Conservation (phyloP, 2,797 vertebrate species). For the Myotis myotis region DNA sequence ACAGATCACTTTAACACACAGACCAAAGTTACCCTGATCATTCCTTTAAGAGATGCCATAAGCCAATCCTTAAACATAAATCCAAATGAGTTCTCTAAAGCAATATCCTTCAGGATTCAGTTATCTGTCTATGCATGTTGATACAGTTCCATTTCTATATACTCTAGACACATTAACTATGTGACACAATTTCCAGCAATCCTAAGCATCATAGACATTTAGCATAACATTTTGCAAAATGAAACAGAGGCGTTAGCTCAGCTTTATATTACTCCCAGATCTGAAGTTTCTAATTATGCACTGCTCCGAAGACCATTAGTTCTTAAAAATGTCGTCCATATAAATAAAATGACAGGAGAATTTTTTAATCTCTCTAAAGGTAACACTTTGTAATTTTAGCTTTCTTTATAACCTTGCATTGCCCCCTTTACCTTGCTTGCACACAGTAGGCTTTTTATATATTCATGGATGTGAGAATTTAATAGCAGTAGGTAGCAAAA, state of each 20-base stretch:
- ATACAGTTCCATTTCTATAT: not conserved
- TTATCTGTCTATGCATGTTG: not conserved
- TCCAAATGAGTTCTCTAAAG: not conserved
- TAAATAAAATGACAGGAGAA: not conserved
- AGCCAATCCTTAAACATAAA: not conserved
- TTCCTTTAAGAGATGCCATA: not conserved
- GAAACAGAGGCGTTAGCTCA: not conserved
- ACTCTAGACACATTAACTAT: not conserved
- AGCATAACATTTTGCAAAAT: not conserved
- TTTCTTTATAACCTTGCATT: not conserved
- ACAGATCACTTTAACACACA: not conserved
- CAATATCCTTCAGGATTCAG: not conserved
- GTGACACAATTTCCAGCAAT: not conserved
- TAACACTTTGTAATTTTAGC: not conserved
- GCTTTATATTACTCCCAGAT: not conserved
- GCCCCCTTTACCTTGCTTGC: not conserved
- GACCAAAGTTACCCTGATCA: not conserved
- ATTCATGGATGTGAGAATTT: constrained; percentile 1
- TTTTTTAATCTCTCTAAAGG: not conserved
- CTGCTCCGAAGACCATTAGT: not conserved
- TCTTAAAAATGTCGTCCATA: not conserved
- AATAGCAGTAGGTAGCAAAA: not conserved
- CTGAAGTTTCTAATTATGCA: not conserved
- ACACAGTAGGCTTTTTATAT: not conserved
- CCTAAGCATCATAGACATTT: not conserved